A percentile compares a stretch with the other conserved stretches of the same genome.
Conservation (phyloP, 1,140 invertebrate species). For the Vanessa atalanta region DNA sequence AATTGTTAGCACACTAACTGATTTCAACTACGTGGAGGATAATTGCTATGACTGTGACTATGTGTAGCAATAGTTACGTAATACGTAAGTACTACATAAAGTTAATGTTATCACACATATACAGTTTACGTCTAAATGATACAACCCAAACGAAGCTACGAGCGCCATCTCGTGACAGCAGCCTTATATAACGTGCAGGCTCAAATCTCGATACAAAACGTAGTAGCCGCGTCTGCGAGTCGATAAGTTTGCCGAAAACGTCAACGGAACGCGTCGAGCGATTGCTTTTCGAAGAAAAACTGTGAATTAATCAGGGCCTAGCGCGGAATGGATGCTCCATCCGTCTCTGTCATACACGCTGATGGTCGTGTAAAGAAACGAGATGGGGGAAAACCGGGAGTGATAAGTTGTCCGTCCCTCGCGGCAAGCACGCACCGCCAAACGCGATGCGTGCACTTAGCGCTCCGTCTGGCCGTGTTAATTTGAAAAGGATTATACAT, state of each 20-base stretch:
- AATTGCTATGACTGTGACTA: too few relatives aligned
- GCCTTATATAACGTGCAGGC: neutral
- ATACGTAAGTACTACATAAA: too few relatives aligned
- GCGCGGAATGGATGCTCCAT: conserved; percentile 58
- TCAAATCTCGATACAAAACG: neutral
- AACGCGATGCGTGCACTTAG: conserved; percentile 46
- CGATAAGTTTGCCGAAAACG: conserved; percentile 62
- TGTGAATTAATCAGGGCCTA: conserved; percentile 72
- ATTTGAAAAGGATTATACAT: conserved; percentile 51
- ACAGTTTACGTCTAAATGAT: too few relatives aligned
- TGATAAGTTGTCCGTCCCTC: conserved; percentile 70
- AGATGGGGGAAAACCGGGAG: conserved; percentile 61
- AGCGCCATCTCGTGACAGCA: neutral
- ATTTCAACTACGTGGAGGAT: too few relatives aligned
- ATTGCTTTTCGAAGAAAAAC: conserved; percentile 73
- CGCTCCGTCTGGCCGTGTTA: conserved; percentile 40
- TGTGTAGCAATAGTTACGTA: too few relatives aligned
- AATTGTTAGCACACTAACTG: too few relatives aligned
- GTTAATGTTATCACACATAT: too few relatives aligned
- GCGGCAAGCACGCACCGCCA: conserved; percentile 56
- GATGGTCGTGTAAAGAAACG: conserved; percentile 41
- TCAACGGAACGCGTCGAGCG: conserved; percentile 52
- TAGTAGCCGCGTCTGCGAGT: conserved; percentile 30
- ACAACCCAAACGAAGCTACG: neutral
- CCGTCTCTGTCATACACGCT: conserved; percentile 61